These are phyloP conservation scores for Carcina quercana DNA, from an alignment of 2,888 invertebrate species.

Conservation along the genomic window DNA sequence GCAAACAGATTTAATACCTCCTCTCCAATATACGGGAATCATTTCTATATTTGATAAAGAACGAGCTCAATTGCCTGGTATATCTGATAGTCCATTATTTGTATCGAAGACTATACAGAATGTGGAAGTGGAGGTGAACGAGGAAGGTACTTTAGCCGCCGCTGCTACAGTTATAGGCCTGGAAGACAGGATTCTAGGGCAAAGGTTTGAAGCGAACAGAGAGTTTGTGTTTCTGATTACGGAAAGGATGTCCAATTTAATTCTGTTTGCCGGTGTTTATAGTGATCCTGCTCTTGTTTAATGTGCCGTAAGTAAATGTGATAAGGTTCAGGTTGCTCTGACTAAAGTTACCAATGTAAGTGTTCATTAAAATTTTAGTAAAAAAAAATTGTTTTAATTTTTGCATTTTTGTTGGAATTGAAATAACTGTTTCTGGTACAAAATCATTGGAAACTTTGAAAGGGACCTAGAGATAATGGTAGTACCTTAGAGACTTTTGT, in stretches of 20 bases:
- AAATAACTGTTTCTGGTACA: too few species aligned
- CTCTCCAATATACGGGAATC: conserved; percentile 75
- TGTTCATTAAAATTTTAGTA: background rate
- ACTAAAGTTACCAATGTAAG: background rate
- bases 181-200: conserved; percentile 58
- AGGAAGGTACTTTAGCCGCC: conserved; percentile 82
- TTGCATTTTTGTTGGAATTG: too few species aligned
- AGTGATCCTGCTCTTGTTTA: conserved; percentile 38
- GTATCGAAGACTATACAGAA: conserved; percentile 79
- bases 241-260: conserved; percentile 73
- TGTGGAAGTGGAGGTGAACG: conserved; percentile 81
- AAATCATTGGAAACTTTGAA: too few species aligned
- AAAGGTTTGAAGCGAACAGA: conserved; percentile 76
- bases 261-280: conserved; percentile 77
- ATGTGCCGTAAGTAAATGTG: conserved; percentile 5
- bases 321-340: background rate
- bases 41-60: conserved; percentile 75
- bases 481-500: too few species aligned
- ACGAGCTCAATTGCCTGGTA: conserved; percentile 74
- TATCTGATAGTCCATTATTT: conserved; percentile 70
- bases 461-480: too few species aligned
- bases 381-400: background rate
- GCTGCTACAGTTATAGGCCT: conserved; percentile 71
- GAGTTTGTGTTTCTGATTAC: conserved; percentile 80
- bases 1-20: conserved; percentile 51